Evolutionary conservation across 2,888 invertebrate genomes (phyloP).

Genomic region (Anticlea derivata): DNA sequence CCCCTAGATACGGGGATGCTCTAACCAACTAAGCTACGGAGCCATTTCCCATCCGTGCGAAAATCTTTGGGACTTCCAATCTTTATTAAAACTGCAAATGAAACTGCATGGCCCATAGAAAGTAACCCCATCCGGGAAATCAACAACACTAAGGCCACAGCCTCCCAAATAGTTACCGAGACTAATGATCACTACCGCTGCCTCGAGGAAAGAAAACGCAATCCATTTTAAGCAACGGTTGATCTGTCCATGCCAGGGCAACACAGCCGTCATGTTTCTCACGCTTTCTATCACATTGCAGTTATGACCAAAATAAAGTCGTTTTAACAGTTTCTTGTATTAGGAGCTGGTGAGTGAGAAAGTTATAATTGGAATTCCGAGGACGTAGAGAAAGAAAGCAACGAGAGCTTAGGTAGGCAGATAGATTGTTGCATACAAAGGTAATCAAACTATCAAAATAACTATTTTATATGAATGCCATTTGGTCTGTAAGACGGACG

Average conservation of each 20-base stretch:
- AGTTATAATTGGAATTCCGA: constrained; percentile 24
- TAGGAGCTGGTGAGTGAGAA: constrained; percentile 21
- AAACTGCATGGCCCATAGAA: constrained; percentile 13
- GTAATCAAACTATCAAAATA: too few species aligned
- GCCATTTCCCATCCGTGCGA: too few species aligned
- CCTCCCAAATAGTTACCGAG: constrained; percentile 1
- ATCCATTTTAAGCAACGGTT: constrained; percentile 16
- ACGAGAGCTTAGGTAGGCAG: constrained; percentile 6
- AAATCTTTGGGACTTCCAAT: too few species aligned
- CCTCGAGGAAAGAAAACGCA: constrained; percentile 21
- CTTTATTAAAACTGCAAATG: neutral
- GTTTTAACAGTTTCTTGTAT: constrained; percentile 17
- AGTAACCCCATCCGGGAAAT: constrained; percentile 40
- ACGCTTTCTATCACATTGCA: constrained; percentile 28
- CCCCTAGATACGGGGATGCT: too few species aligned
- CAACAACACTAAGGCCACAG: constrained; percentile 5
- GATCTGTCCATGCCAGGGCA: constrained; percentile 5
- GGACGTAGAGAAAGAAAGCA: constrained; percentile 14
- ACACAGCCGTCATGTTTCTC: constrained; percentile 24
- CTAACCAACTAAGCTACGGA: too few species aligned
- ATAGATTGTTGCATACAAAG: neutral
- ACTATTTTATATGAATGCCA: too few species aligned
- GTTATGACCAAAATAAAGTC: constrained; percentile 26
- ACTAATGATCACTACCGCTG: constrained; percentile 22
- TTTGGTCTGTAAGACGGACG: too few species aligned